These are phyloP conservation scores for Benitochromis conjunctus DNA, from an alignment of 2,113 vertebrate genomes.

Conservation along the genomic window DNA sequence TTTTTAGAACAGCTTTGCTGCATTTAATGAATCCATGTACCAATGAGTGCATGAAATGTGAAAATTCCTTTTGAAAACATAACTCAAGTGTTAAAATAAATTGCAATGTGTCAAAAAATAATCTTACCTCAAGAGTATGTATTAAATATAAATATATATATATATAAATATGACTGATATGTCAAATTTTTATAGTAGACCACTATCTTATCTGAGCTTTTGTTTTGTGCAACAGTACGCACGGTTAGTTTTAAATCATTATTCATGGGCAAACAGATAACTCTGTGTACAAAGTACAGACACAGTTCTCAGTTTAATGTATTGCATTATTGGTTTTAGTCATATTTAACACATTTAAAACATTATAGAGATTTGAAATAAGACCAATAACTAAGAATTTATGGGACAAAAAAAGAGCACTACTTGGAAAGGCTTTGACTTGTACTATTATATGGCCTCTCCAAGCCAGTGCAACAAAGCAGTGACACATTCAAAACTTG, in stretches of 20 bases:
- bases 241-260: background rate
- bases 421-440: background rate
- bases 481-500: too few relatives aligned
- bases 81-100: constrained; percentile 8
- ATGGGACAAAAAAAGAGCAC: background rate
- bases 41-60: constrained; percentile 28
- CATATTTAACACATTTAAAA: background rate
- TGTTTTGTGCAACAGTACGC: background rate
- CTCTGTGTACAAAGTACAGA: background rate
- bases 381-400: background rate
- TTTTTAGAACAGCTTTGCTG: constrained; percentile 30
- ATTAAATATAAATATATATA: background rate
- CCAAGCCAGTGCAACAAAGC: background rate
- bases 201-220: background rate
- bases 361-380: background rate
- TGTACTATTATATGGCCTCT: background rate
- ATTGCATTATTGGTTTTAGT: background rate
- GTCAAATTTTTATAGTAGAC: background rate
- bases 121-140: background rate
- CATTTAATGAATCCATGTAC: constrained; percentile 40
- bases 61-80: constrained; percentile 20
- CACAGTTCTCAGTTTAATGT: background rate
- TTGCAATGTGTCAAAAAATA: background rate
- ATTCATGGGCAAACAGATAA: background rate
- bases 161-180: background rate